Evolutionary conservation across 2,797 vertebrate genomes (phyloP), one percentile per base, ranked within the genome.

Genomic region (Semaprochilodus insignis): DNA sequence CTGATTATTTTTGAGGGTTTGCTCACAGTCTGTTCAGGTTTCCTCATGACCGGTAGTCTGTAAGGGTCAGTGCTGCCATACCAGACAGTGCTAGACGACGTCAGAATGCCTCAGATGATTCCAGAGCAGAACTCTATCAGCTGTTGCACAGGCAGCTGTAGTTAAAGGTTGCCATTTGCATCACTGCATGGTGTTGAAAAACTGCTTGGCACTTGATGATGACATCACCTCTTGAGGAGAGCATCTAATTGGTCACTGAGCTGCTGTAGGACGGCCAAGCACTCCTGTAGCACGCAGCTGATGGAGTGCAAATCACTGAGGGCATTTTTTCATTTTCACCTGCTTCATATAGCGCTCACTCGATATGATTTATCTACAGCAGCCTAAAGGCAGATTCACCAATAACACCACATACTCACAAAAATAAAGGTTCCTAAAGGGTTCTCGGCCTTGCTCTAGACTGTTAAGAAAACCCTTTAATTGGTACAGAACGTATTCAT

Each of bases 331-430:
- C 14, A 63, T 15, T 14, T 31, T 31, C 59, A 25, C 23, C 87
- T 99, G 97, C 89, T 99, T 98, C 92, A 99, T 96, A 86, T 97
- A 98, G 85, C 97, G 97, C 92, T 93, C 90, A 99, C 97, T 7
- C 90, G 93, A 72, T 95, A 94, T 79, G 96, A 98, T 87, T 96
- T 98, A 34, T 94, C 95, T 87, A 99, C 91, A 54, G 97, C 96
- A 71, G 94, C 95, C 54, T 88, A 99, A 92, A 31, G 98, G 93
- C 34, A 97, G 97, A 89, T 95, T 97, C 85, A 98, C 93, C 88
- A 98, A 91, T 93, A 97, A 94, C 89, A 98, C 96, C 6, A 99
- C 94, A 21, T 17, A 11, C 14, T 74, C 70, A 66, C 23, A 40
- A 40, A 6, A 40, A 40, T 55, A 7, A 44, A 48, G 48, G 27